Conservation (phyloP, 2,797 vertebrate species). For the Takifugu ocellatus region DNA sequence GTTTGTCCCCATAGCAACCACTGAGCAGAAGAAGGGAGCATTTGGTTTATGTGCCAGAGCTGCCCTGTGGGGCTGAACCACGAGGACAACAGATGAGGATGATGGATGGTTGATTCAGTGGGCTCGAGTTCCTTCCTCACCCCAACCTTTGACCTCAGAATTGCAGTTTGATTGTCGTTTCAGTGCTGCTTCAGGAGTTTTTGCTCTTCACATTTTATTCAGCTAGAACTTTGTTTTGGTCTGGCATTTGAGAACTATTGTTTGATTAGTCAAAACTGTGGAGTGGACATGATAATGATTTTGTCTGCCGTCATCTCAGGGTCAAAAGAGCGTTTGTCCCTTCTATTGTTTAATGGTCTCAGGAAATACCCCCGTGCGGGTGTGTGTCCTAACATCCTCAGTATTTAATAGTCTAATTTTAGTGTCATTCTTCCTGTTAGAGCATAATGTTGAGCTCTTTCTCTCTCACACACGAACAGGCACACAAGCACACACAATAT, state of each 20-base stretch:
- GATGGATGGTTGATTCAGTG: too few species aligned
- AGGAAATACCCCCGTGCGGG: too few species aligned
- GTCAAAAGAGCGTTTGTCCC: slow-evolving; percentile 41
- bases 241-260: too few species aligned
- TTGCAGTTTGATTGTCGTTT: not conserved
- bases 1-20: not conserved
- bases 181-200: too few species aligned
- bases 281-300: not conserved
- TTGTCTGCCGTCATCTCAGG: slow-evolving; percentile 4
- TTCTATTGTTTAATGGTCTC: slow-evolving; percentile 25
- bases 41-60: slow-evolving; percentile 19
- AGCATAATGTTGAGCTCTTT: not conserved
- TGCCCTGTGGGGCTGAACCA: slow-evolving; percentile 41
- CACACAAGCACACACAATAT: too few species aligned
- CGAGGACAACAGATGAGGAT: slow-evolving; percentile 58
- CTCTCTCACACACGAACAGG: not conserved
- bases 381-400: slow-evolving; percentile 1
- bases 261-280: too few species aligned
- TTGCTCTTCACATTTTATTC: too few species aligned
- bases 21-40: slow-evolving; percentile 34
- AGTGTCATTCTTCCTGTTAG: not conserved
- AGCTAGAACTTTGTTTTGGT: too few species aligned
- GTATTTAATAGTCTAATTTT: too few species aligned
- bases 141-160: slow-evolving; percentile 22
- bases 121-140: slow-evolving; percentile 23